Evolutionary conservation across 2,888 invertebrate genomes (phyloP).

Genomic region (Drosophila siamana): DNA sequence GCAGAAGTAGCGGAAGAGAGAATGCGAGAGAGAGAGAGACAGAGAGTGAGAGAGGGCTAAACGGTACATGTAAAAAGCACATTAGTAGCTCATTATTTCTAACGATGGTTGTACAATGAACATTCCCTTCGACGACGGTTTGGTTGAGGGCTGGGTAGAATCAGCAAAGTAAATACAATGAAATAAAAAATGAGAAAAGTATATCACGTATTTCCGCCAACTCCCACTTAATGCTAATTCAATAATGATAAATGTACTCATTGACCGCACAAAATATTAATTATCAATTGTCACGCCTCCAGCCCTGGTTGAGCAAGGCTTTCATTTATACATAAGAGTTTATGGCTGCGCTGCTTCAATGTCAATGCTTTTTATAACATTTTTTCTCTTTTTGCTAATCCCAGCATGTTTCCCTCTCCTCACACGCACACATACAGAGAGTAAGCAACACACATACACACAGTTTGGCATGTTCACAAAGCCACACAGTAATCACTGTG

Average conservation of each 20-base stretch:
- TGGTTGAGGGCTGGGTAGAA: conserved; percentile 30
- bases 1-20: background rate
- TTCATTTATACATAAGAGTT: conserved; percentile 29
- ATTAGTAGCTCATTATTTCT: conserved; percentile 70
- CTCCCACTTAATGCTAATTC: background rate
- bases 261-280: background rate
- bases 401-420: conserved; percentile 21
- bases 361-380: conserved; percentile 50
- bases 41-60: background rate
- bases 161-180: background rate
- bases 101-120: conserved; percentile 42
- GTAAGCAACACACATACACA: conserved; percentile 5
- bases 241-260: background rate
- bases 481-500: conserved; percentile 31
- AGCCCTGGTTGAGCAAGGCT: conserved; percentile 29
- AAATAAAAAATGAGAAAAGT: background rate
- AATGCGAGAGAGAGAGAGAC: background rate
- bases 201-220: no score
- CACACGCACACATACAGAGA: conserved; percentile 9
- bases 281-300: conserved; percentile 2
- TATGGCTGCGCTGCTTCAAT: conserved; percentile 46
- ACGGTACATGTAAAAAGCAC: conserved; percentile 62
- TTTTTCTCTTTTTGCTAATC: conserved; percentile 43
- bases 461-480: conserved; percentile 7
- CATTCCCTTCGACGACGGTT: conserved; percentile 27